Evolutionary conservation across 2,888 invertebrate genomes (phyloP).

Genomic region (Drosophila tripunctata): DNA sequence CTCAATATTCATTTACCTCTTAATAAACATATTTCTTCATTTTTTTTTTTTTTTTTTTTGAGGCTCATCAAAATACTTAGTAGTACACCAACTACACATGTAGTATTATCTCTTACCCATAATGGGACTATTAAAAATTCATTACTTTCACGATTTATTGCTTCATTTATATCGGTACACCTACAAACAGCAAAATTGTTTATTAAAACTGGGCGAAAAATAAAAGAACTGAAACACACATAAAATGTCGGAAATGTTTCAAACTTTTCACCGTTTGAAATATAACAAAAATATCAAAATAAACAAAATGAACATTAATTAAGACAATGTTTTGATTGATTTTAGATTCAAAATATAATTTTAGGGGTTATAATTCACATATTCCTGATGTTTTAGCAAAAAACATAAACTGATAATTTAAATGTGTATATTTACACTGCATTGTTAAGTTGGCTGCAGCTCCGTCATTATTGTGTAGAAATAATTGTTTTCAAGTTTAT

Average conservation of each 20-base stretch:
- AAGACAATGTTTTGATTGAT: neutral
- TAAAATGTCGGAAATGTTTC: neutral
- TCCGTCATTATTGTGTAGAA: too few relatives aligned
- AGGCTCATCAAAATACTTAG: slow-evolving; percentile 11
- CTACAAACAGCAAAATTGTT: neutral
- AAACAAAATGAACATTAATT: too few relatives aligned
- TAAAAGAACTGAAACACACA: neutral
- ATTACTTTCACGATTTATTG: slow-evolving; percentile 16
- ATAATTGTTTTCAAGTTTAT: too few relatives aligned
- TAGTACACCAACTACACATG: too few relatives aligned
- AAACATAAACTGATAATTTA: too few relatives aligned
- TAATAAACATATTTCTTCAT: neutral
- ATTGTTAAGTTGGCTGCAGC: too few relatives aligned
- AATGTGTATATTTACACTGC: too few relatives aligned
- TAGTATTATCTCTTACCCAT: slow-evolving; percentile 8
- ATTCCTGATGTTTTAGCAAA: too few relatives aligned
- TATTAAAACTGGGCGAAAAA: neutral
- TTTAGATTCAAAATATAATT: neutral
- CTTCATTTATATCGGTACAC: slow-evolving; percentile 13
- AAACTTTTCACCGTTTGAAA: neutral
- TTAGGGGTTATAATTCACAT: too few relatives aligned
- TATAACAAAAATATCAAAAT: too few relatives aligned
- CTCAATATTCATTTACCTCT: neutral
- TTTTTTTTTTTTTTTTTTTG: neutral
- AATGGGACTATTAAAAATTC: slow-evolving; percentile 18